phyloP scores from a whole-genome alignment of 1,140 invertebrate genomes.

The Drosophila ercepeae region DNA sequence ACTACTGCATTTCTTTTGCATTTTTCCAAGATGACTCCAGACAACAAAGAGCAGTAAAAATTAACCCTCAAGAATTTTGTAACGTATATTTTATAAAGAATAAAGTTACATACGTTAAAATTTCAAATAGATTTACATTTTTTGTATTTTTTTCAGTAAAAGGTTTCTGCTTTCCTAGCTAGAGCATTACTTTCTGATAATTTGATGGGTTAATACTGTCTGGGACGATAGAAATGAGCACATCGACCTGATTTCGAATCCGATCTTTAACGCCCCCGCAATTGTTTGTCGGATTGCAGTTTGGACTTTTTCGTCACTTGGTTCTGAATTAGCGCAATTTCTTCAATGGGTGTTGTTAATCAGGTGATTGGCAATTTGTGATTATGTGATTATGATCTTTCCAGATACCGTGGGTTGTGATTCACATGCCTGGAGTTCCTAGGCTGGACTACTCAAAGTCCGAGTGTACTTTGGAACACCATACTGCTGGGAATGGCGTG shows the following conservation, averaged over 20 bases:
- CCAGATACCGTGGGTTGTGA: conserved; percentile 42
- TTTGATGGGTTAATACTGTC: conserved; percentile 39
- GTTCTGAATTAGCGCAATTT: conserved; percentile 16
- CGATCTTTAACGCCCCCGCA: conserved; percentile 29
- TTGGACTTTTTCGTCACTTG: conserved; percentile 53
- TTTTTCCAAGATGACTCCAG: conserved; percentile 13
- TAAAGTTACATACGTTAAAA: too few species aligned
- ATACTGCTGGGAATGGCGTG: conserved; percentile 53
- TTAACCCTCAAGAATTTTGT: conserved; percentile 4
- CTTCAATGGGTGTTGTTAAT: conserved; percentile 10
- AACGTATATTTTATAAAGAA: not conserved
- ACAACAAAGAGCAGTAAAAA: conserved; percentile 37
- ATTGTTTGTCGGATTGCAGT: conserved; percentile 39
- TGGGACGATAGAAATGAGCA: conserved; percentile 25
- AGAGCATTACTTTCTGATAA: not conserved
- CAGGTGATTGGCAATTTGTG: conserved; percentile 23
- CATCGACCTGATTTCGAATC: conserved; percentile 29
- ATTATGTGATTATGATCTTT: conserved; percentile 26
- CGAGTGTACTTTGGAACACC: conserved; percentile 59
- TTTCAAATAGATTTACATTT: too few species aligned
- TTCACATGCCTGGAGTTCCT: conserved; percentile 63
- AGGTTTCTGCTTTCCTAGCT: too few species aligned
- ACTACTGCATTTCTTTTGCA: conserved; percentile 3
- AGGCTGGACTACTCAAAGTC: conserved; percentile 28
- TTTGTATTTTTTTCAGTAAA: too few species aligned